phyloP scores from a whole-genome alignment of 2,113 vertebrate genomes.

The Shinisaurus crocodilurus region DNA sequence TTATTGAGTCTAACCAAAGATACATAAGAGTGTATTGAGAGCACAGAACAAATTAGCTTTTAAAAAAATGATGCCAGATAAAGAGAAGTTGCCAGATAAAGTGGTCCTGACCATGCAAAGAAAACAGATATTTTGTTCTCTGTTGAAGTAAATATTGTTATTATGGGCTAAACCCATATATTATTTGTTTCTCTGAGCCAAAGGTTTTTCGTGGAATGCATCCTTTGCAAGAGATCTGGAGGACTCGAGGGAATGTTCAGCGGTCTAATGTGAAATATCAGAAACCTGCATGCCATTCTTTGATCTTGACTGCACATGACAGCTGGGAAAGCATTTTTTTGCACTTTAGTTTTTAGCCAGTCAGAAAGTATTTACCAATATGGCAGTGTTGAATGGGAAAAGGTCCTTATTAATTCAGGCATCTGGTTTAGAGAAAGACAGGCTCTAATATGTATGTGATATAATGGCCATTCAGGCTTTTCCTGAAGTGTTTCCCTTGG shows the following conservation, averaged over 20 bases:
- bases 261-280: constrained; percentile 11
- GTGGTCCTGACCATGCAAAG: background rate
- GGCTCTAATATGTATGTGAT: constrained; percentile 50
- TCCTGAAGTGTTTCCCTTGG: constrained; percentile 50
- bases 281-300: constrained; percentile 47
- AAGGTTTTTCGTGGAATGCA: background rate
- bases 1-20: background rate
- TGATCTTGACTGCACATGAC: constrained; percentile 64
- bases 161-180: background rate
- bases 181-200: constrained; percentile 21
- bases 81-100: rapidly evolving
- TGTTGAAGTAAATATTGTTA: background rate
- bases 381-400: constrained; percentile 31
- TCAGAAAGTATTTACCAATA: constrained; percentile 63
- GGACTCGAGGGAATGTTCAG: constrained; percentile 35
- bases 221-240: background rate
- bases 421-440: constrained; percentile 55
- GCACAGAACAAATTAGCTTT: background rate
- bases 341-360: constrained; percentile 61
- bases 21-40: background rate
- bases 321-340: constrained; percentile 63
- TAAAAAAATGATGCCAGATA: too few relatives aligned
- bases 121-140: background rate
- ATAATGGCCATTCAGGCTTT: constrained; percentile 48
- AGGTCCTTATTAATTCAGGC: constrained; percentile 63